Evolutionary conservation across 2,113 vertebrate species (phyloP).

Genomic region (Corythoichthys haematopterus): DNA sequence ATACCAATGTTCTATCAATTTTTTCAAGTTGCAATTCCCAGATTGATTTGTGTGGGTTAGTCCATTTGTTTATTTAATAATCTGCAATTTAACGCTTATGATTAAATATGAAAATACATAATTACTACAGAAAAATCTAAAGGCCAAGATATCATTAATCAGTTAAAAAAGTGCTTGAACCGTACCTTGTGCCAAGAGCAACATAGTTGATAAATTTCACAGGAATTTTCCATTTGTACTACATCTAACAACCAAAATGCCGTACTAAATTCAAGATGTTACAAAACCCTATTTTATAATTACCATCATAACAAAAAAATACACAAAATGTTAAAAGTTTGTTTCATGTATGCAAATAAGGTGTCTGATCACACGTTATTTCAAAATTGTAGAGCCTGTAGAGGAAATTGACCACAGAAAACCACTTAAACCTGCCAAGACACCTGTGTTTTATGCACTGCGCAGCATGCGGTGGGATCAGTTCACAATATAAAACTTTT

Average conservation of each 20-base stretch:
- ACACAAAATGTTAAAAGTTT: too few species aligned
- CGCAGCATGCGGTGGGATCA: constrained; percentile 14
- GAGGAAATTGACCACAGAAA: background rate
- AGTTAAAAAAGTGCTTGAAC: too few species aligned
- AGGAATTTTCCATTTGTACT: background rate
- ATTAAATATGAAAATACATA: background rate
- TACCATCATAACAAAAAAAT: background rate
- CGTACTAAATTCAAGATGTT: background rate
- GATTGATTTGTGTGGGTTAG: background rate
- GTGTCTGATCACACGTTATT: background rate
- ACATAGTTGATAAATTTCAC: too few species aligned
- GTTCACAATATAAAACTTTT: constrained; percentile 32
- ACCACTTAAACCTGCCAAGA: background rate
- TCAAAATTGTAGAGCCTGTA: background rate
- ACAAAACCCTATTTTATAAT: background rate
- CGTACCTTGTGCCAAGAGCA: too few species aligned
- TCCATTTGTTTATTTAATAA: background rate
- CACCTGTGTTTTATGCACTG: constrained; percentile 9
- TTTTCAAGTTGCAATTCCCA: background rate
- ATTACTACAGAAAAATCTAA: too few species aligned
- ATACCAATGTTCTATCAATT: background rate
- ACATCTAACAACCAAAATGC: background rate
- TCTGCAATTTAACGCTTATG: background rate
- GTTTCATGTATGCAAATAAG: background rate
- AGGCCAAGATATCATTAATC: too few species aligned